Base-by-base conservation (phyloP, 2,888 invertebrate genomes). In the Gortyna flavago region DNA sequence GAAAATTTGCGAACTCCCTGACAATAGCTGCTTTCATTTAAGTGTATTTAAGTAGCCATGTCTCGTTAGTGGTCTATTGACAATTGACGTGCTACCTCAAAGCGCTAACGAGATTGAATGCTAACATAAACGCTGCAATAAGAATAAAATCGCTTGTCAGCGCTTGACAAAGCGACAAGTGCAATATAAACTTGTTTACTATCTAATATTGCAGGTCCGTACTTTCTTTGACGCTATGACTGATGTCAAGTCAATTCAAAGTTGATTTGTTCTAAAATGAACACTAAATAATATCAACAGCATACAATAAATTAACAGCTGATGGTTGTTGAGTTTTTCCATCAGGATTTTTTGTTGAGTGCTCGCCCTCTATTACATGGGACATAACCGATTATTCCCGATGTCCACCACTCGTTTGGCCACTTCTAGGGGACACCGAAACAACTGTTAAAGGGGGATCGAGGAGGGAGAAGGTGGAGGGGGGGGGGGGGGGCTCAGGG, bases 101-200 rank as follows among this genome's bases (percentile, higher is more conserved):
- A 62, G 64, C 44, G n/a, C 5, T 62, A 83, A 65, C 25, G 61
- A 66, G 61, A 65, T 65, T 75, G 29, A 68, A 74, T 44, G 59
- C 48, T 25, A 72, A 66, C 41, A 51, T 65, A 62, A 84, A 72
- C 72, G 66, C 44, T 44, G 44, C 72, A 76, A 75, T 66, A 68
- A 86, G 61, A 79, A 75, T 73, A 75, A 61, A 57, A n/a, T 25
- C 41, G 51, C 65, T 66, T 48, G 71, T 81, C 75, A 75, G 48
- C 77, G 64, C 72, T 64, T 48, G 71, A 81, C 69, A 76, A 77
- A 74, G 67, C 38, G 61, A 59, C 74, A 41, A 81, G 64, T 73
- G 81, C 57, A 61, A 61, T 18, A 61, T 48, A 54, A 74, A 79
- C 81, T 76, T 81, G 81, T 79, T 84, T 66, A 75, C 79, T 66